phyloP scores from a whole-genome alignment of 2,113 vertebrate genomes.

The Pithys albifrons region DNA sequence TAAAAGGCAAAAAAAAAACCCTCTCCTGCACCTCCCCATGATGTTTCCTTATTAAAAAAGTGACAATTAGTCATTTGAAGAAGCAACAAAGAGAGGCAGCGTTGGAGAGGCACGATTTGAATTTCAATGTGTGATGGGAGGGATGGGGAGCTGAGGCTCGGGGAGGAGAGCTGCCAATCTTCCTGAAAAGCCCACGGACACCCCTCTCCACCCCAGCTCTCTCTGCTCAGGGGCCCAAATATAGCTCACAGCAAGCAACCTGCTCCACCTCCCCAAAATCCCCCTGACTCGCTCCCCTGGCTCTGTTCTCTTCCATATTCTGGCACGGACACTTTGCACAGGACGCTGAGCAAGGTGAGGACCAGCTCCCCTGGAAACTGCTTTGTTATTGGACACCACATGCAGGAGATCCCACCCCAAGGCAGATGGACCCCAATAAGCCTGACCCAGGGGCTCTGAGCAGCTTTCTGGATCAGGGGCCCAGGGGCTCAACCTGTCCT shows the following conservation, averaged over 20 bases:
- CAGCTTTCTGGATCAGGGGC: background rate
- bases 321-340: accelerated
- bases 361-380: background rate
- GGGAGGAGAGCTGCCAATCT: slow-evolving; percentile 7
- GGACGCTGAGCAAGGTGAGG: background rate
- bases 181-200: background rate
- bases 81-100: slow-evolving; percentile 7
- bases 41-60: slow-evolving; percentile 14
- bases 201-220: background rate
- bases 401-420: background rate
- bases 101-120: background rate
- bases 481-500: background rate
- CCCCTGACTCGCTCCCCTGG: background rate
- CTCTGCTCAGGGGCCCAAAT: background rate
- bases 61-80: slow-evolving; percentile 55
- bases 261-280: background rate
- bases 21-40: background rate
- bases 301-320: background rate
- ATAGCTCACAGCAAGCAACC: background rate
- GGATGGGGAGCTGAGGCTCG: background rate
- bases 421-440: background rate
- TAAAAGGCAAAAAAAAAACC: background rate
- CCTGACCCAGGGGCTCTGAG: background rate
- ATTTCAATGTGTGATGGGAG: slow-evolving; percentile 47
- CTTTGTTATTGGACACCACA: background rate